A percentile compares a stretch with the other conserved stretches of the same genome.
Evolutionary conservation across 2,888 invertebrate genomes (phyloP).

Genomic region (Xiphydria camelus): DNA sequence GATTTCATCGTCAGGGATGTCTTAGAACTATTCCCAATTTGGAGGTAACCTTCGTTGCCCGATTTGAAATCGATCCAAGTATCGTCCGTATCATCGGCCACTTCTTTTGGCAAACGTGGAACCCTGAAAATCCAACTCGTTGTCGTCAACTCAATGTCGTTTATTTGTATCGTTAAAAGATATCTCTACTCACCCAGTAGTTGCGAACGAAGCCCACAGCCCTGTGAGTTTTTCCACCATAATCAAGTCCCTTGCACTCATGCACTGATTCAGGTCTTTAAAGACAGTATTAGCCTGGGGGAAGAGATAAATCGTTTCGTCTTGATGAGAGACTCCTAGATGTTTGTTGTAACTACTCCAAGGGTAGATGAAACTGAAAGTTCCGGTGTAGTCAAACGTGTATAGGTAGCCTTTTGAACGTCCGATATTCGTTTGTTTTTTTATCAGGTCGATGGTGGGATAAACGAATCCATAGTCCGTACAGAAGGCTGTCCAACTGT

Average conservation of each 20-base stretch:
- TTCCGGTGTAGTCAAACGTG: not conserved
- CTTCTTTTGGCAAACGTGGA: no score
- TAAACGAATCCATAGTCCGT: rapidly evolving
- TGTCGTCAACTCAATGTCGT: no score
- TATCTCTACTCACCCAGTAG: no score
- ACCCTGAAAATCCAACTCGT: no score
- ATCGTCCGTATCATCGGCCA: no score
- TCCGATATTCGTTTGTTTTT: not conserved
- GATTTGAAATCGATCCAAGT: no score
- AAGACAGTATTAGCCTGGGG: not conserved
- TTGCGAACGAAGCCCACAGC: not conserved
- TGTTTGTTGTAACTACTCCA: not conserved
- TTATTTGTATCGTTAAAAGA: no score
- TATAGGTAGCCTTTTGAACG: not conserved
- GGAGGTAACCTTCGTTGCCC: not conserved
- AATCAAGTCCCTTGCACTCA: not conserved
- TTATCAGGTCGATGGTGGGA: not conserved
- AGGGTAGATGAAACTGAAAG: not conserved
- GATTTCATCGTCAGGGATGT: not conserved
- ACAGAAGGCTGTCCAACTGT: not conserved
- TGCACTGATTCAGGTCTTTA: not conserved
- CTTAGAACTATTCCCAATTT: not conserved
- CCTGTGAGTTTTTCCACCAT: not conserved
- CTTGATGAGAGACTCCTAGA: not conserved
- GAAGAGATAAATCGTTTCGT: not conserved